phyloP scores from a whole-genome alignment of 2,797 vertebrate species.

The Peromyscus melanophrys region DNA sequence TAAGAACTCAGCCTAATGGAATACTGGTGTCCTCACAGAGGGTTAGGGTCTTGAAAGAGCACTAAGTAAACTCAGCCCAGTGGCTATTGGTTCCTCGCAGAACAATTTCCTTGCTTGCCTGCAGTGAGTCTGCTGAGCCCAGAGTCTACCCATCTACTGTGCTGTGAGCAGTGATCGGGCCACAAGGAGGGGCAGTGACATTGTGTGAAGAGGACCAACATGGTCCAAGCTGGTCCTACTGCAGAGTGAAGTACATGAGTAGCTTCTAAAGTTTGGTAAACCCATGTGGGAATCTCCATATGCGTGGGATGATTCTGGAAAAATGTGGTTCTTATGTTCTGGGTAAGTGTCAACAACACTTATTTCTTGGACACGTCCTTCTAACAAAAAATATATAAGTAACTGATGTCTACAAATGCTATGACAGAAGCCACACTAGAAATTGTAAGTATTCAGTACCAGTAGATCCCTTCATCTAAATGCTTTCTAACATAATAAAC shows the following conservation, averaged over 20 bases:
- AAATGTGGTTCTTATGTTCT: background rate
- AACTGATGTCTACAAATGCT: background rate
- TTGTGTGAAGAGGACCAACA: background rate
- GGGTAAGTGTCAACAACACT: background rate
- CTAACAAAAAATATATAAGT: background rate
- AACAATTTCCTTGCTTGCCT: background rate
- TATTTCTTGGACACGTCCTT: background rate
- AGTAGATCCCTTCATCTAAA: background rate
- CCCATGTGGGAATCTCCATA: background rate
- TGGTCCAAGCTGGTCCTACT: background rate
- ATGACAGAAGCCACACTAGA: background rate
- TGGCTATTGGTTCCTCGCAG: background rate
- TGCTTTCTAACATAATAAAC: conserved; percentile 14
- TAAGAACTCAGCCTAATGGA: background rate
- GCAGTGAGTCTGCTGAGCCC: background rate
- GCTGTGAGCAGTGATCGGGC: background rate
- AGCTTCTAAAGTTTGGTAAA: background rate
- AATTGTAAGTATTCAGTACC: conserved; percentile 16
- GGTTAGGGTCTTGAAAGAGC: background rate
- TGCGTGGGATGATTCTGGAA: background rate
- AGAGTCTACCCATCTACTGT: background rate
- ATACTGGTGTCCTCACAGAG: background rate
- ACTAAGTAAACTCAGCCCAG: background rate
- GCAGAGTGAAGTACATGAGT: background rate
- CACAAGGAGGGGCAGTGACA: background rate